Base-by-base conservation (phyloP, 2,113 vertebrate genomes). In the Dromaius novaehollandiae region DNA sequence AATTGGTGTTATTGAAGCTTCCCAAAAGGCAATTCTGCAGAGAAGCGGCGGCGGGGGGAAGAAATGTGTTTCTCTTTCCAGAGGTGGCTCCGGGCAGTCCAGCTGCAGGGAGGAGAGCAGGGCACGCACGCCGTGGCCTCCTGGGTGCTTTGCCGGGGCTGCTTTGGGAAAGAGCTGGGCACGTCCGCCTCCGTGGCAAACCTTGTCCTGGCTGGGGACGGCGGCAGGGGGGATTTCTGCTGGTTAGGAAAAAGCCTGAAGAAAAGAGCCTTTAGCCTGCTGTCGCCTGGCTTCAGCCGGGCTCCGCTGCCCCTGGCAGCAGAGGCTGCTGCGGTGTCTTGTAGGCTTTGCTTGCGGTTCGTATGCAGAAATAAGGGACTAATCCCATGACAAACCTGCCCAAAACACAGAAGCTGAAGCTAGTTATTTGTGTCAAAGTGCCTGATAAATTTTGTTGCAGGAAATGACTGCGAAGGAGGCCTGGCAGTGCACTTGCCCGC, bases 21-120 rank as follows among this genome's bases (percentile, higher is more conserved):
- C 94, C 96, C 97, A 95, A 91, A 28, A 94, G 97, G 97, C 97
- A 96, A 51, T 86, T 86, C 71, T 91, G 93, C 61, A 63, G 77
- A 92, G 89, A 89, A 93, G 77, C 40, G 12, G 90, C 18, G 3
- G 86, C 50, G 0, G 53, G 53, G 3, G 42, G 68, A 90, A 34
- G 13, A 94, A 93, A 96, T 65, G 56, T 53, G 63, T 85, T 92
- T 90, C 86, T n/a, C 93, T 88, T 93, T 93, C 60, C 53, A 74
- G 70, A 63, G 58, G 30, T 77, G 75, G 82, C 77, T 89, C 10
- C 18, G 17, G 81, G 89, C 86, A 86, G 50, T 40, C 89, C 81
- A 80, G 89, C 66, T 44, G 55, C 46, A 50, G 13, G 3, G 69
- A 42, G 58, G 53, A 88, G 48, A 92, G 70, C 21, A 2, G 0